Evolutionary conservation across 2,797 vertebrate species (phyloP).

Genomic region (Poeciliopsis turneri): DNA sequence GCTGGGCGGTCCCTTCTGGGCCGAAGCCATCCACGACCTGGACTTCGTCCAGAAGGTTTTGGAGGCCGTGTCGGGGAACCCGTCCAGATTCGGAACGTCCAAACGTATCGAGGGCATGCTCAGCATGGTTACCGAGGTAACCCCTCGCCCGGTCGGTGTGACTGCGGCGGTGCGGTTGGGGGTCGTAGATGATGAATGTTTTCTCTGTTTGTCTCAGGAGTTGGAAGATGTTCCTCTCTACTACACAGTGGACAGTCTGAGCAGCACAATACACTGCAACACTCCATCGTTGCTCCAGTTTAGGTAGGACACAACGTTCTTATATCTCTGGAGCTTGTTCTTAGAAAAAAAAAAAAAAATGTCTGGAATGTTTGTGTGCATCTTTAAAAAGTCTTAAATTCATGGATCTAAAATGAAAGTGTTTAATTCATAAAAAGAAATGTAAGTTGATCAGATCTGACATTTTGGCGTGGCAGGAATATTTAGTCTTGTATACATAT

Average conservation of each 20-base stretch:
- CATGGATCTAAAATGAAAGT: not conserved
- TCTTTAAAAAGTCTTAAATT: not conserved
- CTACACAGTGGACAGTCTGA: slow-evolving; percentile 88
- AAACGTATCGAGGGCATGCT: slow-evolving; percentile 88
- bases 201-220: slow-evolving; percentile 78
- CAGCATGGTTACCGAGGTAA: slow-evolving; percentile 89
- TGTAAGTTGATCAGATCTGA: not conserved
- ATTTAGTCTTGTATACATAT: not conserved
- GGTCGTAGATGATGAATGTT: not conserved
- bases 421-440: too few relatives aligned
- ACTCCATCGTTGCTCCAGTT: slow-evolving; percentile 80
- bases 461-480: not conserved
- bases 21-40: slow-evolving; percentile 85
- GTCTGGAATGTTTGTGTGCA: not conserved
- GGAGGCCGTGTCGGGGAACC: slow-evolving; percentile 80
- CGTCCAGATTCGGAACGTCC: slow-evolving; percentile 85
- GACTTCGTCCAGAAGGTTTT: slow-evolving; percentile 85
- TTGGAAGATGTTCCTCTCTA: slow-evolving; percentile 89
- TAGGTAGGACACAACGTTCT: slow-evolving; percentile 37
- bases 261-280: slow-evolving; percentile 88
- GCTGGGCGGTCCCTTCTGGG: slow-evolving; percentile 92
- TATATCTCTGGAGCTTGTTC: not conserved
- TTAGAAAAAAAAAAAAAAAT: not conserved
- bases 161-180: not conserved
- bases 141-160: not conserved